These are phyloP conservation scores for Homarus americanus DNA, from an alignment of 1,140 invertebrate genomes.

Conservation along the genomic window DNA sequence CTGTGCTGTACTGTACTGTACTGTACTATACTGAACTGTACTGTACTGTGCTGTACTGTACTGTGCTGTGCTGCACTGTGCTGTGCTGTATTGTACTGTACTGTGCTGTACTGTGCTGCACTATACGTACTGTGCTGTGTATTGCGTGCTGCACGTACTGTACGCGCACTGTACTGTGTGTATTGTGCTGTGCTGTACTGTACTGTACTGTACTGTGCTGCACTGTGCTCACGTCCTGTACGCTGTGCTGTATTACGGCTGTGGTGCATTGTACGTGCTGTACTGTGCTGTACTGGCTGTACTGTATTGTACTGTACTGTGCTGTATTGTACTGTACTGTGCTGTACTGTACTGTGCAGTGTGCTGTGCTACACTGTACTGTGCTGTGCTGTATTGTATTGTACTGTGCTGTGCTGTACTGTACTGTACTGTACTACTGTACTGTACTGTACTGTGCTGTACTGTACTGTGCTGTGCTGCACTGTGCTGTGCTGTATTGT, in stretches of 20 bases:
- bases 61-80: neutral
- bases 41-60: neutral
- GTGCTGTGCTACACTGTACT: neutral
- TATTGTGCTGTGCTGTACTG: slow-evolving; percentile 24
- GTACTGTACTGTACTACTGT: neutral
- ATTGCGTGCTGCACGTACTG: too few species aligned
- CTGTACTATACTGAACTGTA: neutral
- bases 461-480: neutral
- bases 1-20: neutral
- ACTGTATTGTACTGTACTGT: slow-evolving; percentile 22
- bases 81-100: neutral
- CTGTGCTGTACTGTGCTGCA: neutral
- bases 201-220: slow-evolving; percentile 61
- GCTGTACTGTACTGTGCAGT: neutral
- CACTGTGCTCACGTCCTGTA: slow-evolving; percentile 32
- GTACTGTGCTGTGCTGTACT: neutral
- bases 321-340: neutral
- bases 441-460: neutral
- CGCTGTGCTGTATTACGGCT: neutral
- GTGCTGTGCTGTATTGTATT: neutral
- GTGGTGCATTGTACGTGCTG: slow-evolving; percentile 34
- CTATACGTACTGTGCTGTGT: neutral
- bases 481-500: neutral
- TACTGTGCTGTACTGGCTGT: slow-evolving; percentile 62
- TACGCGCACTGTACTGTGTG: neutral